Evolutionary conservation across 2,797 vertebrate genomes (phyloP), one percentile per base, ranked within the genome.

Genomic region (Etheostoma nigrum): DNA sequence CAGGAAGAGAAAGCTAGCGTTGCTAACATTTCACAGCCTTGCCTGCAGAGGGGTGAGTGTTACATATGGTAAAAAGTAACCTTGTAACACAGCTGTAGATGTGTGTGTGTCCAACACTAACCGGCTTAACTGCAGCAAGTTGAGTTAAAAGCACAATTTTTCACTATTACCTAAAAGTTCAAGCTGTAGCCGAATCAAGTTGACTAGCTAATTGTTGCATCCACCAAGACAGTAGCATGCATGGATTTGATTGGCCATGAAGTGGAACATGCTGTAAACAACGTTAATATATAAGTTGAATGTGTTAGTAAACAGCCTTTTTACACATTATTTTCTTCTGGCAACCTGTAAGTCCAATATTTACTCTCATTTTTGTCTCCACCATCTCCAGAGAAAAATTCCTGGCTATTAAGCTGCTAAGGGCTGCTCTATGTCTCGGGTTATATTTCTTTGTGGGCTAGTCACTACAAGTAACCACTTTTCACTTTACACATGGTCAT

Each of bases 1-100:
- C 5, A 3, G 8, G 2, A 51, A 15, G 1, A 4, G 18, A 30
- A 18, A 27, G 40, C 10, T 14, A 18, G 11, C 45, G 4, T 4
- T 1, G 1, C 6, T 0, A 2, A 0, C 13, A 2, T 27, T 16
- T 18, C 0, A n/a, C 13, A 6, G 19, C 0, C 19, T 19, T 65
- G 18, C 1, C 15, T 12, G 4, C 13, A 4, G 4, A 48, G 0
- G 0, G 60, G 72, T 79, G 65, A 83, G 82, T 76, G 1, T 80
- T 16, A 40, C 3, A 44, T 30, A 4, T 19, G 0, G 49, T 55
- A 59, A 15, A 63, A 40, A 40, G 0, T 15, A 19, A 27, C 8
- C 3, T 44, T 52, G 15, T 42, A 15, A 63, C 11, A 14, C 18
- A 6, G 4, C 3, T 4, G 1, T 30, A 8, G 0, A 2, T 8